Percentiles rank a stretch among this genome's conserved stretches.
phyloP scores from a whole-genome alignment of 2,888 invertebrate genomes.

The Endomychus coccineus region DNA sequence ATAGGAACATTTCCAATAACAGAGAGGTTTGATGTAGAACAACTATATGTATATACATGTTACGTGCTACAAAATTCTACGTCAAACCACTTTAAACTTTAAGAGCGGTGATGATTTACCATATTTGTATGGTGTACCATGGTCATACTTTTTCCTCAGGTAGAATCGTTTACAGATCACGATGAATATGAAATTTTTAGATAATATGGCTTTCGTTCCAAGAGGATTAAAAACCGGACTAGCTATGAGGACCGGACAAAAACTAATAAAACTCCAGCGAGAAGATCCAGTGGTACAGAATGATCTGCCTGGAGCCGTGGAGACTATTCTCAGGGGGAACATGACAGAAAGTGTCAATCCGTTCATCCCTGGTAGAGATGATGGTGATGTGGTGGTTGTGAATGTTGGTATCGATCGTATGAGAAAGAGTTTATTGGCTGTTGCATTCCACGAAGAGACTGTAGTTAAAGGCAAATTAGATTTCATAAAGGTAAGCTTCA shows the following conservation, averaged over 20 bases:
- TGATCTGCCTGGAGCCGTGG: constrained; percentile 22
- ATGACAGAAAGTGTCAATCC: constrained; percentile 29
- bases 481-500: constrained; percentile 39
- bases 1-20: no score
- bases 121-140: no score
- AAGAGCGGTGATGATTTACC: no score
- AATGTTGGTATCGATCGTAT: constrained; percentile 33
- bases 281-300: constrained; percentile 20
- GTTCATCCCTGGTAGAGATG: constrained; percentile 31
- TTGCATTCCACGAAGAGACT: constrained; percentile 37
- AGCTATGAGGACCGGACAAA: constrained; percentile 37
- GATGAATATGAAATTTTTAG: no score
- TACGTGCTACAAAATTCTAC: no score
- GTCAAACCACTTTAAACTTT: no score
- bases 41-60: no score
- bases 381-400: constrained; percentile 36
- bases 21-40: no score
- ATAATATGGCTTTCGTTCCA: constrained; percentile 36
- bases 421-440: constrained; percentile 37
- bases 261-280: constrained; percentile 31
- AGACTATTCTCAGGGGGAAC: constrained; percentile 29
- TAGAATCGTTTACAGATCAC: no score
- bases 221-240: constrained; percentile 36
- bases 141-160: no score
- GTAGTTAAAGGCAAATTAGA: constrained; percentile 35